phyloP scores from a whole-genome alignment of 92 coral and sea anemone genomes.

The Palythoa heliodiscus region DNA sequence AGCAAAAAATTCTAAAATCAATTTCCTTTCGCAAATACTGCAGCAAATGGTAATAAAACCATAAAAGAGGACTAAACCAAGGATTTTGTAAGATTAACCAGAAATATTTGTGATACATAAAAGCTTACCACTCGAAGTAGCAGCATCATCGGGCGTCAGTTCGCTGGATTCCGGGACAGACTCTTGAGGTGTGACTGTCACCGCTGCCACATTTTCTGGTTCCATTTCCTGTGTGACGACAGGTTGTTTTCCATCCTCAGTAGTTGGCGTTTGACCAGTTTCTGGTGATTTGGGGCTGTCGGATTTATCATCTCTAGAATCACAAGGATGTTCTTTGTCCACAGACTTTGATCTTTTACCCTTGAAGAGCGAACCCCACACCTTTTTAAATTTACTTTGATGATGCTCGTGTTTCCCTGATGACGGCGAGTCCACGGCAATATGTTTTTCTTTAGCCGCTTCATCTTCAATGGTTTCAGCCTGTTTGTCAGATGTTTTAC shows the following conservation, averaged over 20 bases:
- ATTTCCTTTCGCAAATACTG: no score
- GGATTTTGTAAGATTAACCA: neutral
- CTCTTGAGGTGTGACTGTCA: neutral
- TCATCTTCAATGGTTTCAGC: neutral
- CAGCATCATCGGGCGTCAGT: neutral
- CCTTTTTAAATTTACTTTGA: conserved; percentile 49
- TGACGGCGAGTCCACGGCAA: conserved; percentile 15
- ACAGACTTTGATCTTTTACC: conserved; percentile 36
- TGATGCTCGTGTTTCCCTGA: conserved; percentile 23
- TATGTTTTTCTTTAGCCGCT: neutral
- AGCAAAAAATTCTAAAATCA: no score
- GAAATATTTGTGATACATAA: neutral
- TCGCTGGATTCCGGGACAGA: neutral
- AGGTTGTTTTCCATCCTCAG: conserved; percentile 12
- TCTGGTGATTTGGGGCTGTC: conserved; percentile 16
- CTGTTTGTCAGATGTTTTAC: neutral
- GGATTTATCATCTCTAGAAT: conserved; percentile 1
- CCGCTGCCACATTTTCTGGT: neutral
- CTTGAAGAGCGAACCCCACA: conserved; percentile 60
- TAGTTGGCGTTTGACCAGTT: neutral
- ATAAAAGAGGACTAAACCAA: no score
- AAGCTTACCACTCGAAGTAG: neutral
- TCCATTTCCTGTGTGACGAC: neutral
- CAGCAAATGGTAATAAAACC: no score
- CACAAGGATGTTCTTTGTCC: conserved; percentile 12